Base-by-base conservation (phyloP, 1,140 invertebrate genomes). In the Calliopsis andreniformis region DNA sequence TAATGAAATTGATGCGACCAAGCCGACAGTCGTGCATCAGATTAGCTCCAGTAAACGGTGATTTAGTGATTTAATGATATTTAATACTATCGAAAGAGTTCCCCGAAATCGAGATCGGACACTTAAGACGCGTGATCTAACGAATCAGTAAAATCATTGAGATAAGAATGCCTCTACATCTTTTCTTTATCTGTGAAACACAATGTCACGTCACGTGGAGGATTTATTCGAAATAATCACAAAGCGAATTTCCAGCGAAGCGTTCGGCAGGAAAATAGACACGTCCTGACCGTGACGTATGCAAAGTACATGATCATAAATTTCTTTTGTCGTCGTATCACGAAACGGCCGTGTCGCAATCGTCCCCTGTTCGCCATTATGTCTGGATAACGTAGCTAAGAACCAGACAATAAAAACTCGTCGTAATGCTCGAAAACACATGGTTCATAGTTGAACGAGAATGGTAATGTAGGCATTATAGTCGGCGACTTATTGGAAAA, bases 1-100 rank as follows among this genome's bases (percentile, higher is more conserved):
- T 76, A 76, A 76, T 69, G 73, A 76, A 76, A 76, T 76, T 61
- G 66, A 76, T 76, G 73, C 66, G 25, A 59, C 18, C 53, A 32
- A 8, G 73, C 45, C 25, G 32, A 10, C 35, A 43, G 25, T 16
- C 66, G 55, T 51, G 55, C 43, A 61, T 69, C 73, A 69, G 73
- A 76, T 76, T 76, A 76, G 55, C 53, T 23, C 30, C 16, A 30
- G 62, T 67, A 67, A 75, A 75, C 62, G 73, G 55, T 51, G 42
- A 76, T 76, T 76, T 25, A 42, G 53, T 51, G 72, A 68, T 68
- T 76, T 68, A 76, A 53, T 42, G 64, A 76, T 76, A 68, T 76
- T 76, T 76, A 68, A 76, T 53, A 68, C 68, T 68, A 76, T 45
- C 72, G 53, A 14, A 59, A 12, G 30, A 39, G 28, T 14, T n/a